Conservation (phyloP, 2,888 invertebrate genomes). For the Argyresthia goedartella region DNA sequence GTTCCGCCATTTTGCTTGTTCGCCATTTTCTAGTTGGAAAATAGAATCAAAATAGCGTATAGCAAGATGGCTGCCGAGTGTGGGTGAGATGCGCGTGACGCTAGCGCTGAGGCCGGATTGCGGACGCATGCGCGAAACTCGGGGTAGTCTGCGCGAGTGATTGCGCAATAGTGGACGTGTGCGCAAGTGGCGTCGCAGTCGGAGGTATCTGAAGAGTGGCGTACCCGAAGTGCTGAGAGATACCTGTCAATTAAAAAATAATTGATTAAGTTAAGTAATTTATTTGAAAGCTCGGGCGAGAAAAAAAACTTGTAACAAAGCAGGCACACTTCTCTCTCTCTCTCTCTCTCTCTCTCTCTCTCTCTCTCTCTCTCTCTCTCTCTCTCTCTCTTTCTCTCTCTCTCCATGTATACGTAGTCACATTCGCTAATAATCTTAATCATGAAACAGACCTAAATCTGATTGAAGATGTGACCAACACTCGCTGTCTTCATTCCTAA, state of each 20-base stretch:
- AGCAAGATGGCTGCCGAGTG: constrained; percentile 52
- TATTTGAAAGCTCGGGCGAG: too few species aligned
- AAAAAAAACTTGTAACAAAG: too few species aligned
- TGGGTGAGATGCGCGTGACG: constrained; percentile 66
- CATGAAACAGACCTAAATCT: too few species aligned
- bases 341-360: too few species aligned
- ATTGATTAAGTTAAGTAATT: neutral
- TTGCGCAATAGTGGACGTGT: constrained; percentile 89
- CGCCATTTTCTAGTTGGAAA: constrained; percentile 12
- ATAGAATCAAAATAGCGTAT: constrained; percentile 53
- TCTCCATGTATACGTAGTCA: too few species aligned
- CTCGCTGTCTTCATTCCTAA: too few species aligned
- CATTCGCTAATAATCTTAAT: too few species aligned
- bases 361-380: too few species aligned
- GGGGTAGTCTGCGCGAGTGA: constrained; percentile 85
- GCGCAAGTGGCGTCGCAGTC: constrained; percentile 82
- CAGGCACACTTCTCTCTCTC: too few species aligned
- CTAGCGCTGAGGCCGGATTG: constrained; percentile 82
- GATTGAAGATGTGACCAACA: too few species aligned
- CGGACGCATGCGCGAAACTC: constrained; percentile 86
- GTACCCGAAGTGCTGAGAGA: constrained; percentile 80
- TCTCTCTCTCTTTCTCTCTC: too few species aligned
- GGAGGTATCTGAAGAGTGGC: constrained; percentile 62
- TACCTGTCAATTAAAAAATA: constrained; percentile 65
- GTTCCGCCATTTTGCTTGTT: neutral